Evolutionary conservation across 2,888 invertebrate species (phyloP), one percentile per base, ranked within the genome.

Genomic region (Geotrupes spiniger): DNA sequence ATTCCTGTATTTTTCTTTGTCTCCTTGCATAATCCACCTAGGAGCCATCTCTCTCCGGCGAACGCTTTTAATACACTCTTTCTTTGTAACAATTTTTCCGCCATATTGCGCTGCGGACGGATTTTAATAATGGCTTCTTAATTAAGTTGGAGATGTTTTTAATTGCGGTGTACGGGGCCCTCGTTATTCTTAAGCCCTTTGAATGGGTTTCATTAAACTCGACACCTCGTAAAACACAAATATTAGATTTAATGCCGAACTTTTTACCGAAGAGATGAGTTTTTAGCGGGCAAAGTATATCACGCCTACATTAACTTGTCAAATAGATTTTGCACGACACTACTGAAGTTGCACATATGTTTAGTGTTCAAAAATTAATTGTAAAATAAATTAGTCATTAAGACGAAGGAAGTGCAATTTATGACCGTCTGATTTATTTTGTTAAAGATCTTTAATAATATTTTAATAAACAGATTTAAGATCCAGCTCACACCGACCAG

Each of bases 141-240:
- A 72, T 72, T 72, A 72, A 72, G 71, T 71, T 64, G 62, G 67
- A 70, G 72, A 68, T 70, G 71, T 68, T 70, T 71, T 72, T 72
- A 72, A 71, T 72, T 72, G 72, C 69, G 67, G 66, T 63, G 63
- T 63, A 62, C 63, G 63, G 55, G 56, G 54, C 57, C 63, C 62
- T 62, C 68, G 66, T 69, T 68, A 70, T 70, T 68, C 66, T 66
- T 65, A 62, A 66, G 64, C 66, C 62, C 57, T 54, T 59, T 61
- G 64, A 68, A 68, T 69, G 65, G 63, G 63, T 68, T 71, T 70
- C 69, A 70, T 71, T 71, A 70, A 65, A 62, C 63, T 57, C 66
- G 66, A 71, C 70, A 71, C 69, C 68, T 69, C 70, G 68, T 71
- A 69, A 68, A 70, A 70, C 69, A 69, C 63, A 61, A 60, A 66